Evolutionary conservation across 2,888 invertebrate genomes (phyloP).

Genomic region (Sminthurides aquaticus): DNA sequence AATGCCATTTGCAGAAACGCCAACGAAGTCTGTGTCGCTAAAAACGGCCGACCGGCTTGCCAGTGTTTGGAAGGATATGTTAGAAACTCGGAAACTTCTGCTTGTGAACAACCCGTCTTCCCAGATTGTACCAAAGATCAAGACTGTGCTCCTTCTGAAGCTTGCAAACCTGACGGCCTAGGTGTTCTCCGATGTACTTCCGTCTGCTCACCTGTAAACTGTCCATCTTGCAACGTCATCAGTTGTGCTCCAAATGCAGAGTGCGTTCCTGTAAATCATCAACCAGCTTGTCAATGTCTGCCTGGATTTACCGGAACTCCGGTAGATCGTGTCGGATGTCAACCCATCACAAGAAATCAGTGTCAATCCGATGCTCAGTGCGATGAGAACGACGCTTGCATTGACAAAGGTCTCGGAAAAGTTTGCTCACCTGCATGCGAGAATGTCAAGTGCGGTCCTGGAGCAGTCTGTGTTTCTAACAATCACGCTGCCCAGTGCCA

Average conservation of each 20-base stretch:
- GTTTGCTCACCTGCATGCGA: constrained; percentile 73
- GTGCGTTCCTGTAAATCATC: constrained; percentile 54
- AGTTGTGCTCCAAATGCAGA: constrained; percentile 60
- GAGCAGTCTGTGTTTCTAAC: constrained; percentile 78
- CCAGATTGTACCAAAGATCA: constrained; percentile 66
- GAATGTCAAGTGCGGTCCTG: constrained; percentile 68
- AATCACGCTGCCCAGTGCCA: constrained; percentile 84
- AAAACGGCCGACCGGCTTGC: constrained; percentile 65
- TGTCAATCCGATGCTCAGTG: constrained; percentile 76
- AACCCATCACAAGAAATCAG: constrained; percentile 61
- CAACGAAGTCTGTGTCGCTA: constrained; percentile 70
- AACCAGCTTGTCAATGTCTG: constrained; percentile 68
- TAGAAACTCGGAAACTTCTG: constrained; percentile 70
- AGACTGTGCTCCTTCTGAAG: constrained; percentile 63
- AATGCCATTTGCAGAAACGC: constrained; percentile 68
- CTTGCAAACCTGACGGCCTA: constrained; percentile 74
- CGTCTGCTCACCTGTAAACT: constrained; percentile 72
- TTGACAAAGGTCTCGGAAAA: constrained; percentile 53
- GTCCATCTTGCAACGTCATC: constrained; percentile 53
- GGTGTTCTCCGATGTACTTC: constrained; percentile 75
- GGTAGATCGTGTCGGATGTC: constrained; percentile 80
- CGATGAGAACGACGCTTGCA: constrained; percentile 71
- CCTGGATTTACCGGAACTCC: constrained; percentile 80
- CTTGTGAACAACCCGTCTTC: constrained; percentile 77
- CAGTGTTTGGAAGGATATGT: constrained; percentile 68